Conservation (phyloP, 2,113 vertebrate species). For the Mesocricetus auratus region DNA sequence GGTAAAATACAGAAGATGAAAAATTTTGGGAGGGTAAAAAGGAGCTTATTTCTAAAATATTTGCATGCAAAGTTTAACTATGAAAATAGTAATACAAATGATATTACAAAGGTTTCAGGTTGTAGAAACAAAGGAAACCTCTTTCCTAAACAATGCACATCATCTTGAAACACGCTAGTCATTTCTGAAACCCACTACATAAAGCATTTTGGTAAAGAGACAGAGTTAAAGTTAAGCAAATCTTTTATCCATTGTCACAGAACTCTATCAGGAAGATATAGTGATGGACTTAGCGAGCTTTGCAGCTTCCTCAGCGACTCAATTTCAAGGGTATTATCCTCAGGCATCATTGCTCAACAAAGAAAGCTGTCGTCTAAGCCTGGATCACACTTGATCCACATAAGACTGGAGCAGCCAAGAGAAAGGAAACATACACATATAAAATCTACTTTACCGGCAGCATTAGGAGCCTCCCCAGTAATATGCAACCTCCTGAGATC, state of each 20-base stretch:
- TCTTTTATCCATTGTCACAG: background rate
- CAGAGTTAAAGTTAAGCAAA: background rate
- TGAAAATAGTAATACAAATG: background rate
- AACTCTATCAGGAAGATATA: background rate
- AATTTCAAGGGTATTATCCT: background rate
- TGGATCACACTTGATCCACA: background rate
- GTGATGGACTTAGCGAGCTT: background rate
- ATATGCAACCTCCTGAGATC: background rate
- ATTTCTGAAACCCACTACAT: background rate
- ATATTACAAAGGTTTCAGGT: background rate
- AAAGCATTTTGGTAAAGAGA: background rate
- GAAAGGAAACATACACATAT: background rate
- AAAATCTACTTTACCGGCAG: background rate
- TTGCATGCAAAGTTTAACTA: background rate
- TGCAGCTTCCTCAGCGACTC: background rate
- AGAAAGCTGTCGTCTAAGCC: background rate
- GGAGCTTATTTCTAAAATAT: background rate
- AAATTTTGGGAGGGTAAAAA: background rate
- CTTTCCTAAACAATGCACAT: background rate
- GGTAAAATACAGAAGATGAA: background rate
- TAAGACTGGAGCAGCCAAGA: background rate
- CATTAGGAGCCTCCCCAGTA: background rate
- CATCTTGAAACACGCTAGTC: background rate
- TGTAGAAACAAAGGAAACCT: constrained; percentile 2
- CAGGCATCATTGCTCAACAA: background rate